phyloP scores from a whole-genome alignment of 2,113 vertebrate genomes.

The Rhynchomys soricoides region DNA sequence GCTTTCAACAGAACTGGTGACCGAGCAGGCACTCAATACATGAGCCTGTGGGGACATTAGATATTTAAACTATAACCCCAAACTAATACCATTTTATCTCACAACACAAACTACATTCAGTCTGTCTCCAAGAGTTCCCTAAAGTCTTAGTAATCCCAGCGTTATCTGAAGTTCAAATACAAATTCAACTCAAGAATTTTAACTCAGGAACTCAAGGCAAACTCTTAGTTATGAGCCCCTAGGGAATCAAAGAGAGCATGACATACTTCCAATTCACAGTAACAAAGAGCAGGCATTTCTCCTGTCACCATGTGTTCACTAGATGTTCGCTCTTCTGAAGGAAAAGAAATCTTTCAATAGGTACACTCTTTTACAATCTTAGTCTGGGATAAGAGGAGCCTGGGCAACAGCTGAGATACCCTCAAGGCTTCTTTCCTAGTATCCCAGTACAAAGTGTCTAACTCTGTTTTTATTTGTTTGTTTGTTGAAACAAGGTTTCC shows the following conservation, averaged over 20 bases:
- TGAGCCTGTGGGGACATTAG: background rate
- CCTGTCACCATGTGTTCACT: background rate
- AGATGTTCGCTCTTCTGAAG: background rate
- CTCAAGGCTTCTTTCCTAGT: background rate
- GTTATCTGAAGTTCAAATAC: background rate
- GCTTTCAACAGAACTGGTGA: background rate
- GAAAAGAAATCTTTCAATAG: background rate
- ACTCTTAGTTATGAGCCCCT: background rate
- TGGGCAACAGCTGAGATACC: background rate
- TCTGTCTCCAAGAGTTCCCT: background rate
- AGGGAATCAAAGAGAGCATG: background rate
- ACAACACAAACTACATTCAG: too few relatives aligned
- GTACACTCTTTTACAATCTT: background rate
- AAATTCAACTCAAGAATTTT: too few relatives aligned
- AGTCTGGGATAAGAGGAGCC: too few relatives aligned
- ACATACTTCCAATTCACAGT: background rate
- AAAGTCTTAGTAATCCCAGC: background rate
- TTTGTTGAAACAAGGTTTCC: background rate
- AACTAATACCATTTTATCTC: background rate
- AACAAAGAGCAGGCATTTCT: background rate
- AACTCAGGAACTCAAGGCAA: background rate
- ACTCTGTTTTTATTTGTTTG: background rate
- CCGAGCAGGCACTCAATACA: background rate
- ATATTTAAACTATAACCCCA: background rate
- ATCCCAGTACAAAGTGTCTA: background rate